These are phyloP conservation scores for Zaprionus lachaisei DNA, from an alignment of 1,140 invertebrate genomes.

Conservation along the genomic window DNA sequence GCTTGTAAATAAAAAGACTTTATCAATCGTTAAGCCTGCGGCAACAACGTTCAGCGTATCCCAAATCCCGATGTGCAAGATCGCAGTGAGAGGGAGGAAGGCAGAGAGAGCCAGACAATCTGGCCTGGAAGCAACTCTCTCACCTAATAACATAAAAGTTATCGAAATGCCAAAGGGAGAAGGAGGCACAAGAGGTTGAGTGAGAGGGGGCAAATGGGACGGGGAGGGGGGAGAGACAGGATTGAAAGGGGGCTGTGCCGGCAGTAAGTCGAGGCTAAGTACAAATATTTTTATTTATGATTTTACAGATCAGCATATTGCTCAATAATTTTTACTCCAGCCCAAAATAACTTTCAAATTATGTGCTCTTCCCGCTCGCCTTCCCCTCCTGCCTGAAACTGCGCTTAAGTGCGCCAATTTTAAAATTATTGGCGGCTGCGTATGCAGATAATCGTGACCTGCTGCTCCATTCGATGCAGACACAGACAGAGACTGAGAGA, in stretches of 20 bases:
- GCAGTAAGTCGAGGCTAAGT: constrained; percentile 49
- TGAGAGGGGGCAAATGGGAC: neutral
- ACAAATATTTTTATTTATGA: constrained; percentile 83
- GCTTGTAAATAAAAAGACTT: constrained; percentile 83
- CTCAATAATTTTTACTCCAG: constrained; percentile 76
- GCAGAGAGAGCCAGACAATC: constrained; percentile 6
- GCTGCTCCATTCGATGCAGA: constrained; percentile 43
- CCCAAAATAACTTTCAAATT: constrained; percentile 79
- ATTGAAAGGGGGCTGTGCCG: constrained; percentile 14
- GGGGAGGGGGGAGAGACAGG: constrained; percentile 7
- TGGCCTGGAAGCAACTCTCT: constrained; percentile 71
- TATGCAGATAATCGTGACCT: constrained; percentile 82
- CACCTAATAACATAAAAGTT: constrained; percentile 81
- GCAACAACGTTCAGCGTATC: constrained; percentile 29
- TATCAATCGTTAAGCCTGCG: constrained; percentile 75
- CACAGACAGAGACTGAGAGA: constrained; percentile 13
- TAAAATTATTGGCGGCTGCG: constrained; percentile 79
- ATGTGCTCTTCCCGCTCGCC: constrained; percentile 12
- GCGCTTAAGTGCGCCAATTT: constrained; percentile 79
- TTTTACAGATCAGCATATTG: constrained; percentile 83
- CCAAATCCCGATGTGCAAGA: constrained; percentile 1
- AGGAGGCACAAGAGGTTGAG: neutral
- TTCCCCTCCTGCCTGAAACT: constrained; percentile 17
- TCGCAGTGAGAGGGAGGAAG: neutral
- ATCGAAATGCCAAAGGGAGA: constrained; percentile 49